Base-by-base conservation (phyloP, 2,888 invertebrate species). In the Aphidoletes aphidimyza region DNA sequence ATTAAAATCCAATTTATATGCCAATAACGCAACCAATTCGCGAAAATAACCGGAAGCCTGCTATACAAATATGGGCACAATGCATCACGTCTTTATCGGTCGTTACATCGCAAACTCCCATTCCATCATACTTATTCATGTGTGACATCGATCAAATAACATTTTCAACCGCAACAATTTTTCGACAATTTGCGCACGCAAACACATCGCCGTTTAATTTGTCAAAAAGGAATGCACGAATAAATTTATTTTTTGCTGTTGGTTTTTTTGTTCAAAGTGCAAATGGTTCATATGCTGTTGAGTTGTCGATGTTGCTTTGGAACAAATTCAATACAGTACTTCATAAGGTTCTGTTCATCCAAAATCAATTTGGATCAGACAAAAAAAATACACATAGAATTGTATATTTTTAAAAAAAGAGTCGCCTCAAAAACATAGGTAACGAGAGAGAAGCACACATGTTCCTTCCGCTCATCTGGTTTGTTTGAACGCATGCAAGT, bases 1-100 rank as follows among this genome's bases (percentile, higher is more conserved):
- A 81, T 37, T 22, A 81, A 81, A 37, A 81, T n/a, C n/a, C 81
- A 81, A 81, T 81, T 81, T 37, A 81, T 81, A 81, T 81, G 81
- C 81, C 37, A 81, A 81, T 81, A 81, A n/a, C 37, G 37, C 37
- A n/a, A 37, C 14, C 37, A 37, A 81, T n/a, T 37, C 9, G 81
- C n/a, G 3, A 69, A 54, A 81, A 19, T 81, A 81, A 22, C 81
- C 81, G 81, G 81, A 81, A 81, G 37, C 81, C 81, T 81, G 6
- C 69, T 2, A 81, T 78, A 81, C 39, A 37, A 81, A 81, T 81
- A 81, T 81, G 81, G 81, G 5, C 81, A 81, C 81, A 81, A 81
- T 3, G 37, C 81, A 81, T 81, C 81, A 81, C 81, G 81, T 81
- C 81, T 81, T 81, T 81, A 81, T 81, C 81, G 37, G 22, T 3